Evolutionary conservation across 2,113 vertebrate species (phyloP), one percentile per base, ranked within the genome.

Genomic region (Micromys minutus): DNA sequence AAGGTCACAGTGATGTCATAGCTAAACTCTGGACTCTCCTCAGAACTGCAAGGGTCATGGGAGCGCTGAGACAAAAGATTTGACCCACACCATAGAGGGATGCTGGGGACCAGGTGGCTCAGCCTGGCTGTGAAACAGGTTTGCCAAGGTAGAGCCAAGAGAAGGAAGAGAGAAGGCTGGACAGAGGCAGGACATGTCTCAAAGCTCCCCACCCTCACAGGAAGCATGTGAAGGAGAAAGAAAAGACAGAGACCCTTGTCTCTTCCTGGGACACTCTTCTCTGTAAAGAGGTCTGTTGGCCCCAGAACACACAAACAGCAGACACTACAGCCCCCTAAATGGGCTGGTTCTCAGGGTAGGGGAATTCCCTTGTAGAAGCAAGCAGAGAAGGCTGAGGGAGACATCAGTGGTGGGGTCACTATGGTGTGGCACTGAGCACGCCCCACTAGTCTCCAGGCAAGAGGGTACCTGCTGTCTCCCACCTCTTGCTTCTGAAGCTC

Each of bases 171-270:
- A 80, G 88, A 77, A 83, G 57, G 10, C 3, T 0, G 36, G 1
- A 1, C 3, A 21, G 24, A 50, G 29, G 7, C 45, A 71, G 80
- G n/a, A 61, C 31, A 57, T 24, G 15, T 36, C 13, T 36, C 42
- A 57, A 76, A 75, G 15, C 0, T 42, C 36, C 0, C 6, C n/a
- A 67, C 26, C 11, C 1, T 6, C 21, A 42, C 0, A 0, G 34
- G 87, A 17, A 9, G 8, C 2, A 1, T 50, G 17, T 0, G 8
- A 77, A 39, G 71, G 29, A 0, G 6, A 72, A n/a, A 61, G 34
- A n/a, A 71, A 47, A 36, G 24, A 21, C 4, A 10, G n/a, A 8
- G 79, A 36, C 50, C 8, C 0, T 42, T 31, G 57, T 42, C n/a
- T 61, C n/a, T 83, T 61, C 7, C 39, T 80, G 89, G 65, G 9